These are phyloP conservation scores for Diphyllodes magnificus DNA, from an alignment of 2,113 vertebrate species.

Conservation along the genomic window DNA sequence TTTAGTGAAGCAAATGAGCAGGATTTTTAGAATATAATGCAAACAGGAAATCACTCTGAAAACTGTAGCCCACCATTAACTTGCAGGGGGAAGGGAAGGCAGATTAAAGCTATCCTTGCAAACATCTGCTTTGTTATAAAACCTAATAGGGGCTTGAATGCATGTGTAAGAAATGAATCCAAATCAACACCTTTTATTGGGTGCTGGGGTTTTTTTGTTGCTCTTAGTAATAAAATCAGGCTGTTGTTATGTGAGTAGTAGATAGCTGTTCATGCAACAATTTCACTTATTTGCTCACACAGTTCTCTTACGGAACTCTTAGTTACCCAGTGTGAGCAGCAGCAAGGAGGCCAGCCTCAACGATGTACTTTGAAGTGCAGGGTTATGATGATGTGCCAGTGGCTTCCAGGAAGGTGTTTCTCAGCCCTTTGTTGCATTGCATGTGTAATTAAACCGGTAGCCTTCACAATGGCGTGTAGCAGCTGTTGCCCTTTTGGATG, in stretches of 20 bases:
- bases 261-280: neutral
- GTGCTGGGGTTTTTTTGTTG: neutral
- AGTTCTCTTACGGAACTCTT: neutral
- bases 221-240: neutral
- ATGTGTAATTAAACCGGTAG: neutral
- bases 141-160: neutral
- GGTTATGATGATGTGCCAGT: neutral
- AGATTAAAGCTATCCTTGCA: neutral
- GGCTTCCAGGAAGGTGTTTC: neutral
- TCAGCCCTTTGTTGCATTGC: neutral
- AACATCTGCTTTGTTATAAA: neutral
- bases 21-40: constrained; percentile 14
- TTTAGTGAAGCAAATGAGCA: neutral
- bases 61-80: constrained; percentile 10
- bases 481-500: neutral
- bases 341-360: neutral
- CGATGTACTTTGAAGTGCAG: neutral
- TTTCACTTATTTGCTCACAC: neutral
- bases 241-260: neutral
- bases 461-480: neutral
- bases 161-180: neutral
- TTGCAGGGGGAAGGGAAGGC: neutral
- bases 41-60: constrained; percentile 44
- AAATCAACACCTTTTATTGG: constrained; percentile 35
- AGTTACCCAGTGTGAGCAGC: neutral